phyloP scores from a whole-genome alignment of 1,140 invertebrate genomes.

The Drosophila lacertosa region DNA sequence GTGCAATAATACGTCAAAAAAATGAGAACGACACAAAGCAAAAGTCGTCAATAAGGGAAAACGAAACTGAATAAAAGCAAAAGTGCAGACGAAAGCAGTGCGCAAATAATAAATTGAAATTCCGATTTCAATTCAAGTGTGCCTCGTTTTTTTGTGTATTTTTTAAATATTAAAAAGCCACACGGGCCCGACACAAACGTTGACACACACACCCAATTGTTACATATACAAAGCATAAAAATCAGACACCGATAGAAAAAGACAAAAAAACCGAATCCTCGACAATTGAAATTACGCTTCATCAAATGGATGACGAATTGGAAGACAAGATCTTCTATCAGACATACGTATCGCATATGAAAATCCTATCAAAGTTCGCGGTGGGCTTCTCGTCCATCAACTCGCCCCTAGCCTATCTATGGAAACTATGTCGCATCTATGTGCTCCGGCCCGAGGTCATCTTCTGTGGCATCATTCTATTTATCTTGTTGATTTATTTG shows the following conservation, averaged over 20 bases:
- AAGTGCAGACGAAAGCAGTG: slow-evolving; percentile 21
- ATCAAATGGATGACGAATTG: slow-evolving; percentile 93
- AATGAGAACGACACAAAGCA: slow-evolving; percentile 36
- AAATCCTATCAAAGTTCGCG: slow-evolving; percentile 91
- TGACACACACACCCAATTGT: background rate
- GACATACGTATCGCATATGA: slow-evolving; percentile 92
- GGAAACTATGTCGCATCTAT: slow-evolving; percentile 89
- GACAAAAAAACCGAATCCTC: background rate
- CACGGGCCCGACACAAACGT: background rate
- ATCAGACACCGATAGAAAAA: background rate
- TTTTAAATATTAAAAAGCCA: slow-evolving; percentile 1
- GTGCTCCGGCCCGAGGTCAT: slow-evolving; percentile 91
- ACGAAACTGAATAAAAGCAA: slow-evolving; percentile 23
- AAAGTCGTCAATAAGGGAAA: slow-evolving; percentile 29
- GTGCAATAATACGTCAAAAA: slow-evolving; percentile 49
- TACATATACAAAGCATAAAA: slow-evolving; percentile 8
- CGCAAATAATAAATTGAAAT: slow-evolving; percentile 43
- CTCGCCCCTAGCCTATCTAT: slow-evolving; percentile 88
- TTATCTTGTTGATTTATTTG: slow-evolving; percentile 90
- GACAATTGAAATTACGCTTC: slow-evolving; percentile 5
- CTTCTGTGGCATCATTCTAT: slow-evolving; percentile 87
- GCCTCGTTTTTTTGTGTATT: slow-evolving; percentile 11
- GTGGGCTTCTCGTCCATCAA: slow-evolving; percentile 88
- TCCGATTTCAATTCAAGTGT: slow-evolving; percentile 30
- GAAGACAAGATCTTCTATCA: slow-evolving; percentile 94